Percentiles rank a stretch among this genome's conserved stretches.
Conservation (phyloP, 2,113 vertebrate genomes). For the Aix galericulata region DNA sequence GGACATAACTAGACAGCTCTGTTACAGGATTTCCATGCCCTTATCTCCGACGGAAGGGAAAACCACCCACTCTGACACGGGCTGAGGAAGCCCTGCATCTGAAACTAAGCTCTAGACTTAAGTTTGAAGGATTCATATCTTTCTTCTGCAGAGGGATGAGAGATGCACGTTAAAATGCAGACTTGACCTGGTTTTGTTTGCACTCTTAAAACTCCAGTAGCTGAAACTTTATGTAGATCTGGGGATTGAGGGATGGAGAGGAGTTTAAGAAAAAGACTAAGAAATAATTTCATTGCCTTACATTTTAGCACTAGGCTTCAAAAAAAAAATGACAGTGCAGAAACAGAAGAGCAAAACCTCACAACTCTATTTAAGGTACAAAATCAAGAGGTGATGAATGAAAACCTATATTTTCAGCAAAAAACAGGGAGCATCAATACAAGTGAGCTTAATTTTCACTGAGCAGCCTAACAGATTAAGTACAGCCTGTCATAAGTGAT, state of each 20-base stretch:
- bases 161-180: not conserved
- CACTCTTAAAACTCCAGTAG: not conserved
- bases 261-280: not conserved
- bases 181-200: not conserved
- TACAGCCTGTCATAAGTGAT: not conserved
- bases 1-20: not conserved
- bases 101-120: not conserved
- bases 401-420: not conserved
- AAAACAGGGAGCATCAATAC: not conserved
- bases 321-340: not conserved
- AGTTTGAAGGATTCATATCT: not conserved
- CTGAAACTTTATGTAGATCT: not conserved
- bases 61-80: not conserved
- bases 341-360: not conserved
- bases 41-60: accelerated
- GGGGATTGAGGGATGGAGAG: accelerated
- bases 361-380: not conserved
- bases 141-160: not conserved
- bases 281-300: not conserved
- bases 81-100: not conserved
- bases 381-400: not conserved
- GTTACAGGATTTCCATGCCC: not conserved
- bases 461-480: not conserved
- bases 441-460: not conserved
- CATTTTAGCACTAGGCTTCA: not conserved